These are phyloP conservation scores for Neotragus moschatus DNA, from an alignment of 2,113 vertebrate species.

Conservation along the genomic window DNA sequence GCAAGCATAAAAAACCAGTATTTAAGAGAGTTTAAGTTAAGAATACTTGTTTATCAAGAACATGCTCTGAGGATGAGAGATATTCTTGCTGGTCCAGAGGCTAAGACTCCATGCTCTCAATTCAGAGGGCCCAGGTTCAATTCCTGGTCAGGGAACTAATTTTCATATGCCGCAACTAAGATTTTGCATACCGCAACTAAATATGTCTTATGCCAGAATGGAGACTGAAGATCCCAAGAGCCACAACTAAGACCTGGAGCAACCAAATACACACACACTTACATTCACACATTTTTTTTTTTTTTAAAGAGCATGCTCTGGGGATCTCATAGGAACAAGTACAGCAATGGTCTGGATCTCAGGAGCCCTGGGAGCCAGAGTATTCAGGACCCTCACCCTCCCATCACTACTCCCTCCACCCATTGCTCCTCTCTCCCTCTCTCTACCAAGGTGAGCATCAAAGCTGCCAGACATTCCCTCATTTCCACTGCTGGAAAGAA, in stretches of 20 bases:
- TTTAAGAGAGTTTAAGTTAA: not conserved
- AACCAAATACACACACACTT: not conserved
- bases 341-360: not conserved
- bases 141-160: not conserved
- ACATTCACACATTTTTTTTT: not conserved
- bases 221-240: not conserved
- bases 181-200: not conserved
- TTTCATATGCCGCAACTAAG: not conserved
- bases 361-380: not conserved
- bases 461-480: not conserved
- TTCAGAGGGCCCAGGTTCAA: not conserved
- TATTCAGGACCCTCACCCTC: not conserved
- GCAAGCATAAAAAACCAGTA: not conserved
- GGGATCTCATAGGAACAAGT: not conserved
- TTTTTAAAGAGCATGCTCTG: fast-evolving
- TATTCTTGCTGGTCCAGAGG: not conserved
- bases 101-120: not conserved
- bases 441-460: not conserved
- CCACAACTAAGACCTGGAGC: not conserved
- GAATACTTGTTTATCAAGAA: not conserved
- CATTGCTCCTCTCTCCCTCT: not conserved
- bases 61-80: not conserved
- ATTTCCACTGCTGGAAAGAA: not conserved
- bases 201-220: not conserved
- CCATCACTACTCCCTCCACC: not conserved